Evolutionary conservation across 2,797 vertebrate species (phyloP), one percentile per base, ranked within the genome.

Genomic region (Erpetoichthys calabaricus): DNA sequence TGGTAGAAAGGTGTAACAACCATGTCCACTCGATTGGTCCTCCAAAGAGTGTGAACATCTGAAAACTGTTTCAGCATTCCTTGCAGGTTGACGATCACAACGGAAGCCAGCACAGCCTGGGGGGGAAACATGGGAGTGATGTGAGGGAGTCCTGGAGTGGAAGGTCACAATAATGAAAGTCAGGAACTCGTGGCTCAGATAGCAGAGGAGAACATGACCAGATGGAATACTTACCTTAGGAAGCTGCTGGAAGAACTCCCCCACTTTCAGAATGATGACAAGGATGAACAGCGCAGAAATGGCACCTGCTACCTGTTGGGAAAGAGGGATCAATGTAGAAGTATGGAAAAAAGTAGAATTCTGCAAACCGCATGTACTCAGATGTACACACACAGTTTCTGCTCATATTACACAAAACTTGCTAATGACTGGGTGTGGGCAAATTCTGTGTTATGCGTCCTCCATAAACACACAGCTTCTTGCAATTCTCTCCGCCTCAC

Each of bases 41-140:
- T 89, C 94, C 92, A 98, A 53, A 98, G 85, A 1, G 6, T 54
- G 9, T 63, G 43, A 10, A 97, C 63, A 64, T 97, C 94, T 2
- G 47, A 5, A 63, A 95, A 90, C 67, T 99, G 96, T 71, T 83
- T 89, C 76, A 93, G 75, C 85, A 99, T 98, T 43, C 93, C 89
- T 2, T 93, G 91, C 54, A 98, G 82, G 73, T 99, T 99, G 56
- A 91, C 72, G 0, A 81, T 86, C 59, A 98, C 84, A 60, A 87
- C 88, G 53, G 92, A 84, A 7, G 94, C 75, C 73, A 99, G 70
- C 59, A 96, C 88, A 0, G 92, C 89, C 95, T 99, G 70, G 41
- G 71, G 75, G 49, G 61, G 57, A 61, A 60, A 47, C 50, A 1
- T 3, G 7, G 1, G 4, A 0, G 5, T 44, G 41, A 25, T 9